These are phyloP conservation scores for Lasioglossum zephyrum DNA, from an alignment of 2,888 invertebrate genomes.

Conservation along the genomic window DNA sequence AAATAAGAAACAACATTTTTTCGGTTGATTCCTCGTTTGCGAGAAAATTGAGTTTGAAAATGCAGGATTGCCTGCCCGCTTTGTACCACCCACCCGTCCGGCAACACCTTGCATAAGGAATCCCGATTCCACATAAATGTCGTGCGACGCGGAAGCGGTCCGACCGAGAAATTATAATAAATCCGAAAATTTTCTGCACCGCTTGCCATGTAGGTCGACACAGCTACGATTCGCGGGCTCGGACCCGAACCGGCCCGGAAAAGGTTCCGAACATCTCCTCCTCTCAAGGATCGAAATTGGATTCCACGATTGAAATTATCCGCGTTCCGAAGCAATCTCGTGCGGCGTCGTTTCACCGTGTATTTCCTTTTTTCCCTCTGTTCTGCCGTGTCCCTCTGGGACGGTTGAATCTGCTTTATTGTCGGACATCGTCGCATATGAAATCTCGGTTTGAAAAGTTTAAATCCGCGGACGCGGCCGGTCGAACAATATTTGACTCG, in stretches of 20 bases:
- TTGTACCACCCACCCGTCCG: background rate
- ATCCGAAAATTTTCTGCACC: constrained; percentile 41
- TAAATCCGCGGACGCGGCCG: background rate
- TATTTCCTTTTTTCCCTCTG: background rate
- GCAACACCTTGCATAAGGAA: background rate
- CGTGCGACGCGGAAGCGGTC: constrained; percentile 9
- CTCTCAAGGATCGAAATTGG: constrained; percentile 14
- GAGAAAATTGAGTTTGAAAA: background rate
- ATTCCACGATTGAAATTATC: constrained; percentile 31
- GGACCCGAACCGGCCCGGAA: background rate
- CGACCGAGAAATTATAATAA: constrained; percentile 51
- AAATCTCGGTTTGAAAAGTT: background rate
- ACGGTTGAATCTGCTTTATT: background rate
- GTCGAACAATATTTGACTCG: constrained; percentile 3
- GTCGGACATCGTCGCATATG: background rate
- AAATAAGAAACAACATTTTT: background rate
- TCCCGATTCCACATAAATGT: background rate
- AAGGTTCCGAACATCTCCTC: constrained; percentile 10
- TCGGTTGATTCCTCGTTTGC: background rate
- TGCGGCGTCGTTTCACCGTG: background rate
- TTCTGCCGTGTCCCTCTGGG: background rate
- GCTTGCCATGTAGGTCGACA: constrained; percentile 5
- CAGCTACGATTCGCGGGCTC: background rate
- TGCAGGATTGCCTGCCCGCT: too few species aligned
- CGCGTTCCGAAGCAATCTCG: constrained; percentile 21